Conservation (phyloP, 2,797 vertebrate genomes). For the Hafferia zeledoni region DNA sequence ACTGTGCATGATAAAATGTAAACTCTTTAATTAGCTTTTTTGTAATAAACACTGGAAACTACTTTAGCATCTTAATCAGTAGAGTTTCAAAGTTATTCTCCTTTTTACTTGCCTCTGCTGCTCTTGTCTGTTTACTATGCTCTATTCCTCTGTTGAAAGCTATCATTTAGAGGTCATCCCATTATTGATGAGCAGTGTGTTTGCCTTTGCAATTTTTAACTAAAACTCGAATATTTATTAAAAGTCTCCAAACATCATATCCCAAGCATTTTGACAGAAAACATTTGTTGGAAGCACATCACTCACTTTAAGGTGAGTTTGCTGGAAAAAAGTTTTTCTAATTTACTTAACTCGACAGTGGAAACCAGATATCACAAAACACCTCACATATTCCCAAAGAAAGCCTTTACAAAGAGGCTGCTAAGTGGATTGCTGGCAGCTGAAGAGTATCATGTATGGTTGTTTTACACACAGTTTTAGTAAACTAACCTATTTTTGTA, state of each 20-base stretch:
- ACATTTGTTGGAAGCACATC: background rate
- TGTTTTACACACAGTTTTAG: background rate
- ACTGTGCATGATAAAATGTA: slow-evolving; percentile 51
- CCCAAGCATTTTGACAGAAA: background rate
- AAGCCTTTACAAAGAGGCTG: background rate
- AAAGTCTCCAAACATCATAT: background rate
- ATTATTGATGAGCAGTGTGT: background rate
- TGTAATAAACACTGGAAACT: slow-evolving; percentile 49
- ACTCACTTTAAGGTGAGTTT: background rate
- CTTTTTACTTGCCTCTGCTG: background rate
- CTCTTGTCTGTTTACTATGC: background rate
- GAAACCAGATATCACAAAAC: background rate
- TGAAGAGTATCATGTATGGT: background rate
- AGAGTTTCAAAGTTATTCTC: slow-evolving; percentile 16
- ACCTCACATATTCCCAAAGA: background rate
- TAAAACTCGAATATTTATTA: background rate
- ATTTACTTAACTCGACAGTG: background rate
- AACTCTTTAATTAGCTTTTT: slow-evolving; percentile 66
- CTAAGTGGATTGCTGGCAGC: background rate
- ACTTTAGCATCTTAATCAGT: slow-evolving; percentile 47
- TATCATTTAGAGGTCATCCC: slow-evolving; percentile 3
- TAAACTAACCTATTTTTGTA: background rate
- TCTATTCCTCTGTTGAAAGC: slow-evolving; percentile 22
- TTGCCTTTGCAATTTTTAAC: slow-evolving; percentile 29
- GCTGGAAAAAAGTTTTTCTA: background rate